A percentile compares a stretch with the other conserved stretches of the same genome.
Conservation (phyloP, 2,888 invertebrate species). For the Tetrapedia diversipes region DNA sequence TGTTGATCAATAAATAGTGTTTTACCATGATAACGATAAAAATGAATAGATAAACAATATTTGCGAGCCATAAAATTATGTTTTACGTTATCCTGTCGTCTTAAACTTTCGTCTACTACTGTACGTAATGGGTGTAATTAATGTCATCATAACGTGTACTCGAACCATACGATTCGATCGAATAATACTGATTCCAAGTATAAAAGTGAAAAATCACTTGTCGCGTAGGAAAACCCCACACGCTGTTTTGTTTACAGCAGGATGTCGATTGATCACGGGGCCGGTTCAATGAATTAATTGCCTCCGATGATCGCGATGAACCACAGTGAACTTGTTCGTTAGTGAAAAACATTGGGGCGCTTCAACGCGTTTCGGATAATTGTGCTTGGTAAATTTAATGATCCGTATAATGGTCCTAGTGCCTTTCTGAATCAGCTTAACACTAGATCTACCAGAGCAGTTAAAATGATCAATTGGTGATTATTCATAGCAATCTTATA, state of each 20-base stretch:
- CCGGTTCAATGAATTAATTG: conserved; percentile 9
- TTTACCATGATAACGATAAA: too few species aligned
- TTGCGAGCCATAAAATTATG: too few species aligned
- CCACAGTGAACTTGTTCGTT: conserved; percentile 28
- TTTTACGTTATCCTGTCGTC: too few species aligned
- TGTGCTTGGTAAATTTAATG: conserved; percentile 6
- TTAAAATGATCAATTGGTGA: too few species aligned
- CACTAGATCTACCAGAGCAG: too few species aligned
- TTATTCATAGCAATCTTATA: too few species aligned
- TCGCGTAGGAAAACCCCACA: conserved; percentile 4
- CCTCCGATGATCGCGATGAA: conserved; percentile 54
- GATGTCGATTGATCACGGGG: background rate
- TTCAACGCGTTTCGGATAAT: conserved; percentile 9
- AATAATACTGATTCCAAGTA: conserved; percentile 59
- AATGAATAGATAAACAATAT: too few species aligned
- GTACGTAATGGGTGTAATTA: too few species aligned
- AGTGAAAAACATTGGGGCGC: conserved; percentile 4
- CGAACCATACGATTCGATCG: conserved; percentile 23
- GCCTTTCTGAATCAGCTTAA: conserved; percentile 11
- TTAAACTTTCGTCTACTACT: too few species aligned
- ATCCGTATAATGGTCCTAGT: conserved; percentile 53
- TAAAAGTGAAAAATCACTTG: conserved; percentile 71
- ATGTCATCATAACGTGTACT: background rate
- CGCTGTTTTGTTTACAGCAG: background rate
- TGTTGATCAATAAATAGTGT: too few species aligned